These are phyloP conservation scores for Hyppa rectilinea DNA, from an alignment of 2,888 invertebrate genomes.

Conservation along the genomic window DNA sequence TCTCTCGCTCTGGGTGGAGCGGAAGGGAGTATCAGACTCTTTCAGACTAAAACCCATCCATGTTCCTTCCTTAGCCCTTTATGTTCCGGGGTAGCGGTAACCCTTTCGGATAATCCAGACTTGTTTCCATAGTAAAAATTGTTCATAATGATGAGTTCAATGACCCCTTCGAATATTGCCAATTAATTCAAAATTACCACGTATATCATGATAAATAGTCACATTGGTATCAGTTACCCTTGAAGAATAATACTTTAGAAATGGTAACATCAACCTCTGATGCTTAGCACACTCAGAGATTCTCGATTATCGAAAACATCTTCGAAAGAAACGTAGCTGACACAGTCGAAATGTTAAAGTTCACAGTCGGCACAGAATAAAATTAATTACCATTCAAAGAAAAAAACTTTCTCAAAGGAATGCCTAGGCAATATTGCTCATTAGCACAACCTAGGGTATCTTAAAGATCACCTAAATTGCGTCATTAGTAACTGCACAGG, in stretches of 20 bases:
- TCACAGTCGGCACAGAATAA: conserved; percentile 9
- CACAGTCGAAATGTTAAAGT: neutral
- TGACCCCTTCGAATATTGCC: too few species aligned
- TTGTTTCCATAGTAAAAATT: too few species aligned
- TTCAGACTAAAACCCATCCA: too few species aligned
- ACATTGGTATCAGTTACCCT: too few species aligned
- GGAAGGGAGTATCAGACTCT: too few species aligned
- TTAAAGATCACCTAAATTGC: conserved; percentile 6
- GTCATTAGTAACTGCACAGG: conserved; percentile 27
- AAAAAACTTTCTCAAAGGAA: conserved; percentile 16
- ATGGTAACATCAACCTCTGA: neutral
- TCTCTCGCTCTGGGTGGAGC: too few species aligned
- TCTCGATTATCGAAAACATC: neutral
- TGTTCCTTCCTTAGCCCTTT: too few species aligned
- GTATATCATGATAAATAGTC: too few species aligned
- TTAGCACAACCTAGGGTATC: conserved; percentile 22
- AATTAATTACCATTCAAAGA: conserved; percentile 33
- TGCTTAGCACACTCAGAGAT: neutral
- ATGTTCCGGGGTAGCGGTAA: too few species aligned
- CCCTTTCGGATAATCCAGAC: too few species aligned
- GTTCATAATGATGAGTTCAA: too few species aligned
- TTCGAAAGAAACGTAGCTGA: conserved; percentile 16
- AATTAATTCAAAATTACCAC: too few species aligned
- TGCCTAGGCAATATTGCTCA: conserved; percentile 18
- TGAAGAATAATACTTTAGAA: conserved; percentile 6